phyloP scores from a whole-genome alignment of 2,888 invertebrate species.

The Plebejus anna region DNA sequence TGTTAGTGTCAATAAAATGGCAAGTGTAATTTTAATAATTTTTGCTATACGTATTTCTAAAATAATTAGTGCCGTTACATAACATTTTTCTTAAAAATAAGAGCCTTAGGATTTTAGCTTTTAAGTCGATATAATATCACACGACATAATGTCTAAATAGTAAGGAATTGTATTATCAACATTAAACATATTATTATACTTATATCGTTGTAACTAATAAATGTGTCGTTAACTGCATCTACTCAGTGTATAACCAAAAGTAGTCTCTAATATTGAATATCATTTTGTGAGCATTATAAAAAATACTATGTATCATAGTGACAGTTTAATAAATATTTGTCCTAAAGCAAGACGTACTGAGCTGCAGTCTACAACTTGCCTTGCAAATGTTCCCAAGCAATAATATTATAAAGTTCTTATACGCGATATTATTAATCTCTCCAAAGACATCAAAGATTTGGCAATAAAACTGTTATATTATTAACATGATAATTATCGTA shows the following conservation, averaged over 20 bases:
- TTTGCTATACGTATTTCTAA: not conserved
- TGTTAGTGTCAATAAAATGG: not conserved
- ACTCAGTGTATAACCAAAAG: not conserved
- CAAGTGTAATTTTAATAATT: not conserved
- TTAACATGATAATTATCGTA: too few relatives aligned
- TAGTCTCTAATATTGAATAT: not conserved
- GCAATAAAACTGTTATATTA: not conserved
- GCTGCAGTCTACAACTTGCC: too few relatives aligned
- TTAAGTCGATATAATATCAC: not conserved
- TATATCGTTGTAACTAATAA: not conserved
- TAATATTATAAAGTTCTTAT: not conserved
- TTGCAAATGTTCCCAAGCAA: too few relatives aligned
- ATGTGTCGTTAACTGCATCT: not conserved
- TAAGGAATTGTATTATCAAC: not conserved
- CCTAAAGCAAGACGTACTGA: not conserved
- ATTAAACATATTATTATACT: too few relatives aligned
- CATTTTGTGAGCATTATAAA: not conserved
- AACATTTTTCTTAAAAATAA: not conserved
- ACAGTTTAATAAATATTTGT: not conserved
- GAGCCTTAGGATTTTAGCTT: not conserved
- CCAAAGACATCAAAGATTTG: not conserved
- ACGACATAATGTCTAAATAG: not conserved
- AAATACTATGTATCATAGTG: constrained; percentile 1
- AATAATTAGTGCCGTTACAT: not conserved
- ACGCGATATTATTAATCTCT: not conserved